A percentile compares a stretch with the other conserved stretches of the same genome.
phyloP scores from a whole-genome alignment of 2,113 vertebrate genomes.

The Malurus alboscapulatus region DNA sequence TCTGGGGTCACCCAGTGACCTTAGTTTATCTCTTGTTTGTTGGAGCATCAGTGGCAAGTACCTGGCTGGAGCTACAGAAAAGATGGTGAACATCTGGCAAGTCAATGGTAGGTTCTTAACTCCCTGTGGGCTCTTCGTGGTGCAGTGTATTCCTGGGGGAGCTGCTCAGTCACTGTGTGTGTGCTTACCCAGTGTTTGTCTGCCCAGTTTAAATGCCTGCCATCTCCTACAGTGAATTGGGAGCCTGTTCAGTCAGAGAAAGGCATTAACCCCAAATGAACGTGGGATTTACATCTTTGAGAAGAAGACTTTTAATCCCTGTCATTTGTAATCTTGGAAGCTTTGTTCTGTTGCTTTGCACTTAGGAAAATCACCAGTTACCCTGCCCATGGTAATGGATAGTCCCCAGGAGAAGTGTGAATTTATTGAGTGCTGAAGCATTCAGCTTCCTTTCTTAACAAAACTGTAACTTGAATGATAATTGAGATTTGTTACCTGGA shows the following conservation, averaged over 20 bases:
- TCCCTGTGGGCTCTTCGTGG: too few species aligned
- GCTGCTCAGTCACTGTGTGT: not conserved
- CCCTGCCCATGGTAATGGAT: not conserved
- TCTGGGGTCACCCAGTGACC: conserved; percentile 89
- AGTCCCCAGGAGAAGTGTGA: not conserved
- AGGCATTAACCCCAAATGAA: not conserved
- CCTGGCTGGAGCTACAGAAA: conserved; percentile 91
- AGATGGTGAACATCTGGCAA: conserved; percentile 98
- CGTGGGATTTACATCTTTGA: not conserved
- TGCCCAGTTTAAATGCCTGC: not conserved
- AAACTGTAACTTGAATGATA: not conserved
- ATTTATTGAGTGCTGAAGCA: not conserved
- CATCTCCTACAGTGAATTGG: not conserved
- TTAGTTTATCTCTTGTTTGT: conserved; percentile 85
- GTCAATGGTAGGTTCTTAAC: conserved; percentile 84
- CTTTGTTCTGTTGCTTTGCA: not conserved
- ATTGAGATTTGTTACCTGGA: not conserved
- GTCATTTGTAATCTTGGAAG: not conserved
- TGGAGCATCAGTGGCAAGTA: conserved; percentile 96
- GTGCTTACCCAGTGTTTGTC: not conserved
- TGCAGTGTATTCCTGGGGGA: fast-evolving
- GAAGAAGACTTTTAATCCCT: not conserved
- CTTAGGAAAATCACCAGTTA: not conserved
- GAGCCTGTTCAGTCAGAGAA: not conserved
- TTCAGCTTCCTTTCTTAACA: not conserved